phyloP scores from a whole-genome alignment of 2,113 vertebrate species.

The Oncorhynchus clarkii region DNA sequence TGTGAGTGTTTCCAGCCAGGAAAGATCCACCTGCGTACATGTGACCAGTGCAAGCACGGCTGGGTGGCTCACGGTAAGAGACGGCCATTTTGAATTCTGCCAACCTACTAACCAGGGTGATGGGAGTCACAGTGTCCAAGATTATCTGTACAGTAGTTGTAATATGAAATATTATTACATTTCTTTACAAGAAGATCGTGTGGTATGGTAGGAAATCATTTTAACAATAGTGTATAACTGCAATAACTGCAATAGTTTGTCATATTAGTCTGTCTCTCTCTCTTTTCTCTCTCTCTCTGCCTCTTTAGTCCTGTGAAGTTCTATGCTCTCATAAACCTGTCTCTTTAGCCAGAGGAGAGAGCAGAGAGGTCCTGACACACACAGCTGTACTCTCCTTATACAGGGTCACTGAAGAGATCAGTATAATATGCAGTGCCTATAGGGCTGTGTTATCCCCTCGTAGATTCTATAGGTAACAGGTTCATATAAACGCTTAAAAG shows the following conservation, averaged over 20 bases:
- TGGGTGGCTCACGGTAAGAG: constrained; percentile 97
- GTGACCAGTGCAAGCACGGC: constrained; percentile 98
- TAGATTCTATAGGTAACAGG: no score
- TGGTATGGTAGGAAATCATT: no score
- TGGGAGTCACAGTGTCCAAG: no score
- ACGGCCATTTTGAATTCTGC: neutral
- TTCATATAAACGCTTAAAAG: no score
- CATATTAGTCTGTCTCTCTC: neutral
- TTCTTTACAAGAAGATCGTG: no score
- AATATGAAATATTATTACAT: no score
- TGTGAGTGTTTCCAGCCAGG: constrained; percentile 98
- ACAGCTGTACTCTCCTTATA: neutral
- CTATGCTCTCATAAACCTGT: constrained; percentile 21
- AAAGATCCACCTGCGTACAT: constrained; percentile 98
- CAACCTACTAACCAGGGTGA: no score
- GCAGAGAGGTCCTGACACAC: constrained; percentile 11
- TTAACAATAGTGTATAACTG: no score
- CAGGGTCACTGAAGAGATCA: no score
- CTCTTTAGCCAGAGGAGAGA: constrained; percentile 16
- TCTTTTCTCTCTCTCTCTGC: neutral
- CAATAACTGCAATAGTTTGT: constrained; percentile 5
- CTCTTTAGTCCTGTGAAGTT: constrained; percentile 20
- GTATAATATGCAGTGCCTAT: no score
- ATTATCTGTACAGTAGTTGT: no score
- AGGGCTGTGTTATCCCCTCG: no score